Base-by-base conservation (phyloP, 1,140 invertebrate species). In the Papilio aristodemus region DNA sequence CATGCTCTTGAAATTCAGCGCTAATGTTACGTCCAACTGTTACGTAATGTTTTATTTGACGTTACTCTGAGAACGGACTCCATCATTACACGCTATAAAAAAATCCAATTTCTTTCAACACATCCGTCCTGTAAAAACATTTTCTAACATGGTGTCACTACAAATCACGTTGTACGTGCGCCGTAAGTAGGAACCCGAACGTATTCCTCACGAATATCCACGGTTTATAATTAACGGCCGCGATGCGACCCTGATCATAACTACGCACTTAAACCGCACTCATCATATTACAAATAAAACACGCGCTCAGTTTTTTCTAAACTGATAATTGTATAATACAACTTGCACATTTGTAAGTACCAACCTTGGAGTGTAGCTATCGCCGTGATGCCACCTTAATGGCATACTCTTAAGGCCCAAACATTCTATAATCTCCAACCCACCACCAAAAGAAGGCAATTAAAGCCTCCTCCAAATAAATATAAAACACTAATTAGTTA, bases 121-220 rank as follows among this genome's bases (percentile, higher is more conserved):
- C 6, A 14, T 17, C 46, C 22, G 19, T 50, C 46, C 46, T 9
- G 4, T 50, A 50, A 50, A 22, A 11, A 22, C 19, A 19, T 22
- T 3, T 32, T 6, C 6, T 3, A 13, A 38, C n/a, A 7, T 60
- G 36, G 58, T 60, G 9, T 36, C 17, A 4, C 58, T 38, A 60
- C 36, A 36, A 37, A 60, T 60, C 58, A 60, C 17, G 58, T 60
- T 37, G 4, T 8, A 37, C 32, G 36, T 60, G 58, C 58, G 32
- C 32, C 36, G 32, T 60, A 60, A 60, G 58, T 60, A 37, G 58
- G 32, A 60, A 60, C 36, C 13, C 36, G 14, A 37, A 60, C 27
- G 14, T 60, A 60, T 60, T 32, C 58, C 58, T 60, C 58, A 60
- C 58, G 58, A n/a, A 60, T 60, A 60, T 60, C 58, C 36, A 60